Evolutionary conservation across 1,140 invertebrate species (phyloP).

Genomic region (Dendrolimus punctatus): DNA sequence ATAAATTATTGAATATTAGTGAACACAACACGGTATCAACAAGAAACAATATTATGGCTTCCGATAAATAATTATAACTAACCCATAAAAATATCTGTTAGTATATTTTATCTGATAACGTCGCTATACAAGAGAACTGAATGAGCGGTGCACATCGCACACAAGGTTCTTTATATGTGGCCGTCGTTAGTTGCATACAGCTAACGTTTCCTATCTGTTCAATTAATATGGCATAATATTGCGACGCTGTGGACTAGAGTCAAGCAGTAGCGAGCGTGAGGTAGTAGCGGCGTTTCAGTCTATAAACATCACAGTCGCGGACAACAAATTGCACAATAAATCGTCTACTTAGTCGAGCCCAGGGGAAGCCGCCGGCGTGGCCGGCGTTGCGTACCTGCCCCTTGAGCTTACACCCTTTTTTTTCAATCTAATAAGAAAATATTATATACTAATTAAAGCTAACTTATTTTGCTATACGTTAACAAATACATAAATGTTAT

Average conservation of each 20-base stretch:
- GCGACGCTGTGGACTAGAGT: constrained; percentile 61
- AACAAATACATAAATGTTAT: constrained; percentile 67
- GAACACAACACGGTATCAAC: constrained; percentile 49
- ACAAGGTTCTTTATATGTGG: background rate
- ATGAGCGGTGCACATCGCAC: constrained; percentile 30
- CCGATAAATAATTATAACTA: constrained; percentile 40
- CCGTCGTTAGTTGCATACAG: background rate
- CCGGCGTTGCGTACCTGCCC: constrained; percentile 34
- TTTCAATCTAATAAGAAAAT: constrained; percentile 37
- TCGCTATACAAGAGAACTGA: constrained; percentile 45
- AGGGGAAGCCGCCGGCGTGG: constrained; percentile 28
- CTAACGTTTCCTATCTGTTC: constrained; percentile 11
- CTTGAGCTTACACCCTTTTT: constrained; percentile 40
- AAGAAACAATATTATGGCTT: constrained; percentile 62
- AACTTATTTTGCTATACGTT: constrained; percentile 56
- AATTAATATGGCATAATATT: constrained; percentile 28
- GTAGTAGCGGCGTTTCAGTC: constrained; percentile 70
- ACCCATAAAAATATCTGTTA: constrained; percentile 37
- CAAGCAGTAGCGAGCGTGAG: constrained; percentile 63
- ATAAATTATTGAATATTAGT: constrained; percentile 35
- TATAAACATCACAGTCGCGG: constrained; percentile 71
- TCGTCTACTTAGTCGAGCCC: constrained; percentile 46
- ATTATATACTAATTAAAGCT: constrained; percentile 61
- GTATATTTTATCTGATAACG: constrained; percentile 19
- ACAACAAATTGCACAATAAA: constrained; percentile 70